A percentile compares a stretch with the other conserved stretches of the same genome.
Conservation (phyloP, 2,888 invertebrate species). For the Steinernema scapterisci region DNA sequence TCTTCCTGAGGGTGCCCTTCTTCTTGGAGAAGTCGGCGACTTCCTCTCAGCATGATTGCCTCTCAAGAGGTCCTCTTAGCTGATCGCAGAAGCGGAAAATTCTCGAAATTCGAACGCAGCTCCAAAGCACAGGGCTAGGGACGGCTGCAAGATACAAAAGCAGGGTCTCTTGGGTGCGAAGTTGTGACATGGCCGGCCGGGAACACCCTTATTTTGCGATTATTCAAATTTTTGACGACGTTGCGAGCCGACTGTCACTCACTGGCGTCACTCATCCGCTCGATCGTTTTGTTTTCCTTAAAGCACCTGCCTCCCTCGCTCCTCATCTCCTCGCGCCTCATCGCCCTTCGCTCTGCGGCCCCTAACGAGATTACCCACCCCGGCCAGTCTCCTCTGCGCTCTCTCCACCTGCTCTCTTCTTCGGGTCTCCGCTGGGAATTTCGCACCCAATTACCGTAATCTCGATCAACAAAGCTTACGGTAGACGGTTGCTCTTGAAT, state of each 20-base stretch:
- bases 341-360: conserved; percentile 21
- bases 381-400: background rate
- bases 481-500: background rate
- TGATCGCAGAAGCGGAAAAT: background rate
- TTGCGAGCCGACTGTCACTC: background rate
- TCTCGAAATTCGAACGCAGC: background rate
- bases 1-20: no score
- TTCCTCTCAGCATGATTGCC: background rate
- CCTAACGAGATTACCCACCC: conserved; percentile 25
- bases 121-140: no score
- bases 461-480: background rate
- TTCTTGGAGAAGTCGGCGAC: background rate
- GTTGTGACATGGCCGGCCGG: background rate
- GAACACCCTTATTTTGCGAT: background rate
- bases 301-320: conserved; percentile 23
- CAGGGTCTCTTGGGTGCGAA: no score
- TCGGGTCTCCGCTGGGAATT: conserved; percentile 23
- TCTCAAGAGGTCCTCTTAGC: conserved; percentile 5
- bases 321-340: conserved; percentile 6
- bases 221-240: conserved; percentile 6
- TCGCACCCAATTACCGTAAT: conserved; percentile 31
- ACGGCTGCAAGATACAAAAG: no score
- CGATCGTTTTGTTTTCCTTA: conserved; percentile 27
- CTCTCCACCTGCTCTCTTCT: conserved; percentile 27
- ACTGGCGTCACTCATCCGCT: background rate